A percentile compares a stretch with the other conserved stretches of the same genome.
Evolutionary conservation across 1,140 invertebrate species (phyloP).

Genomic region (Portunus trituberculatus): DNA sequence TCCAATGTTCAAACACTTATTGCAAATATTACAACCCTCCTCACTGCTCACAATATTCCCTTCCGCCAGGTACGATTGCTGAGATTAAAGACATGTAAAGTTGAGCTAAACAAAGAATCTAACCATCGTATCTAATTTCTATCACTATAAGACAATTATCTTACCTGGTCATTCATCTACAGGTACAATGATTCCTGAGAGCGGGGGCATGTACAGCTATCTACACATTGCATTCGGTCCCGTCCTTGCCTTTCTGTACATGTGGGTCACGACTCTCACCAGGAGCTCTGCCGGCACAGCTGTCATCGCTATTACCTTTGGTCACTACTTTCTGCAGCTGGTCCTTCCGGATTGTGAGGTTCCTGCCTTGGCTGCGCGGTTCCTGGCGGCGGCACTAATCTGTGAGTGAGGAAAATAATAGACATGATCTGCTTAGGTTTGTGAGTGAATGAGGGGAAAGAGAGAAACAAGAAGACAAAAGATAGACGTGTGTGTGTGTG

Average conservation of each 20-base stretch:
- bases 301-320: slow-evolving; percentile 94
- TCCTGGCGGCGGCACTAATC: slow-evolving; percentile 87
- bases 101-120: too few species aligned
- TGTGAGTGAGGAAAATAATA: slow-evolving; percentile 84
- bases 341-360: slow-evolving; percentile 88
- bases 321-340: slow-evolving; percentile 92
- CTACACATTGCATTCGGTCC: slow-evolving; percentile 95
- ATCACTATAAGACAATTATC: too few species aligned
- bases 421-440: background rate
- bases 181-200: slow-evolving; percentile 86
- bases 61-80: too few species aligned
- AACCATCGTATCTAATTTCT: too few species aligned
- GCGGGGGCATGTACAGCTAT: slow-evolving; percentile 96
- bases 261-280: slow-evolving; percentile 92
- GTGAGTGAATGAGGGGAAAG: too few species aligned
- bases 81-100: too few species aligned
- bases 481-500: too few species aligned
- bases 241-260: slow-evolving; percentile 95
- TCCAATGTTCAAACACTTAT: too few species aligned
- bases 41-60: too few species aligned
- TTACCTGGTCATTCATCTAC: background rate
- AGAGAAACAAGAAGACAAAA: too few species aligned
- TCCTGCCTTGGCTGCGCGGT: slow-evolving; percentile 84
- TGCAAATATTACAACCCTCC: too few species aligned
- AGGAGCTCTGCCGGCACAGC: slow-evolving; percentile 90